Evolutionary conservation across 2,888 invertebrate species (phyloP), one percentile per base, ranked within the genome.

Genomic region (Eustalomyia histrio): DNA sequence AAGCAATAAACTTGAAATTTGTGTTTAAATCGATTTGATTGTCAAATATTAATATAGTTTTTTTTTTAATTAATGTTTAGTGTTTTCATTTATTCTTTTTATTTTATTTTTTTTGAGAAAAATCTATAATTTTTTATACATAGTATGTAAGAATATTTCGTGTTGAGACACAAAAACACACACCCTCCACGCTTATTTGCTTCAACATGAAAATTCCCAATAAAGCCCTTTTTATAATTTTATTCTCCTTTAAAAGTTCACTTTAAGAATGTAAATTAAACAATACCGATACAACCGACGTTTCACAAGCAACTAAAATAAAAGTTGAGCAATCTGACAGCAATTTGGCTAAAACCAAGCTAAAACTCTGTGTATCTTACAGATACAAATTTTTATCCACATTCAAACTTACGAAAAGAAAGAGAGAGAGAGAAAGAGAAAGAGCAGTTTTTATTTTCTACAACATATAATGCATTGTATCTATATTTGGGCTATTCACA

Each of bases 231-330:
- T 29, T 29, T 69, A 35, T 60, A 18, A 21, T 47, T 52, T 53
- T 65, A 8, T 71, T 71, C 64, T 78, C 39, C 69, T 61, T 63
- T 35, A 47, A 47, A 39, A 61, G 16, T 47, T 74, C 68, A 64
- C 47, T 73, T 73, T 69, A 53, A 35, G 35, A 39, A 71, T 61
- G 65, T 61, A 55, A 76, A 50, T 71, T 60, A 67, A 73, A 82
- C 82, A 76, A 82, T 71, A 81, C 80, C 80, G 73, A 81, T 78
- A 83, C 83, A 75, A 80, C 82, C 80, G 82, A 84, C 83, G 84
- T 82, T 83, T 83, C 84, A 81, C 78, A 78, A 84, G 65, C 83
- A 84, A 84, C 84, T 84, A 75, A 84, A 72, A 64, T 64, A 57
- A 17, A 78, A 74, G 55, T 71, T 57, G 69, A 78, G 78, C 81